These are phyloP conservation scores for Zaprionus africanus DNA, from an alignment of 1,140 invertebrate species.

Conservation along the genomic window DNA sequence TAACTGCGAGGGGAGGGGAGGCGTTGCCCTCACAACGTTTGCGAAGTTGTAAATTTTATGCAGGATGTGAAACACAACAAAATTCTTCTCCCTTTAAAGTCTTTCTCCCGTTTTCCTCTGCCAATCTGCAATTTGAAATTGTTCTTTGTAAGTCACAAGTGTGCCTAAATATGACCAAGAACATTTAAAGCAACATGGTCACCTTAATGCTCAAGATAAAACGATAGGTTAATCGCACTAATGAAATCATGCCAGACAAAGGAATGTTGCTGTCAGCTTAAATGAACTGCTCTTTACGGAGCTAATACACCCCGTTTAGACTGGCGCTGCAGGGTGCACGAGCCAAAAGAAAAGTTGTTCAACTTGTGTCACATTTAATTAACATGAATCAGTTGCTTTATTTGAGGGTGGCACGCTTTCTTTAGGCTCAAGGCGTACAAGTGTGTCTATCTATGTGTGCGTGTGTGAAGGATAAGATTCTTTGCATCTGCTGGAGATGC, in stretches of 20 bases:
- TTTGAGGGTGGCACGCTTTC: neutral
- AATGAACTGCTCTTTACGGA: neutral
- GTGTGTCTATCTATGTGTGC: neutral
- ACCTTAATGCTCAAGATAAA: neutral
- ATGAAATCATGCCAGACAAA: neutral
- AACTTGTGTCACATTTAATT: conserved; percentile 78
- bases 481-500: conserved; percentile 17
- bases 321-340: conserved; percentile 9
- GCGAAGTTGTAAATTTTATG: neutral
- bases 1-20: neutral
- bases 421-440: neutral
- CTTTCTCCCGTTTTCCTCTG: neutral
- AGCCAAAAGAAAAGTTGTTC: conserved; percentile 49
- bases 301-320: neutral
- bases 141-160: neutral
- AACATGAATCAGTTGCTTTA: conserved; percentile 73
- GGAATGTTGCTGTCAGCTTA: neutral
- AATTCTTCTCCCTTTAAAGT: neutral
- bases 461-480: conserved; percentile 10
- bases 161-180: neutral
- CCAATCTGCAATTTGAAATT: neutral
- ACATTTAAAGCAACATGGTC: neutral
- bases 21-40: neutral
- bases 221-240: neutral
- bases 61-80: neutral